Evolutionary conservation across 64 coral and sea anemone genomes (phyloP).

Genomic region (Stylophora pistillata): DNA sequence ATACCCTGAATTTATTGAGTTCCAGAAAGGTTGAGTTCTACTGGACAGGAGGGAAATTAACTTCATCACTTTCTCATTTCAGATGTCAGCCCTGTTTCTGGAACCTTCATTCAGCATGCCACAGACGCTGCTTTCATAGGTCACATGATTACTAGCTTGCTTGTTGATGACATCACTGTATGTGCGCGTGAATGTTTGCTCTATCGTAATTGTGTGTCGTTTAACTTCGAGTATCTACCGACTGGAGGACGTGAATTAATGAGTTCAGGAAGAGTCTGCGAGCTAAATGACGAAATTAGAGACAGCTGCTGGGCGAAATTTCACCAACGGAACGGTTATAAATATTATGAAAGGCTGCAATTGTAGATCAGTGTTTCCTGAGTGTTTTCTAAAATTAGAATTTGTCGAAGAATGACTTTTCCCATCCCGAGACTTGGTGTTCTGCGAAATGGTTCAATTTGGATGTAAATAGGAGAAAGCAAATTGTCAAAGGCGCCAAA

Average conservation of each 20-base stretch:
- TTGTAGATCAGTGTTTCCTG: not conserved
- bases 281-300: slow-evolving; percentile 34
- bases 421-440: too few relatives aligned
- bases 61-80: not conserved
- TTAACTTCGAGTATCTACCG: slow-evolving; percentile 58
- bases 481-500: too few relatives aligned
- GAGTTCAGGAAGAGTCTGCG: slow-evolving; percentile 36
- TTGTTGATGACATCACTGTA: slow-evolving; percentile 48
- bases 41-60: not conserved
- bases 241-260: not conserved
- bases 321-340: slow-evolving; percentile 8
- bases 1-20: too few relatives aligned
- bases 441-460: too few relatives aligned
- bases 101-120: not conserved
- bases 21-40: too few relatives aligned
- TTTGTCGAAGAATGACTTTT: too few relatives aligned
- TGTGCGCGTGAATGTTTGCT: slow-evolving; percentile 71
- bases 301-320: not conserved
- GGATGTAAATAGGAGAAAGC: too few relatives aligned
- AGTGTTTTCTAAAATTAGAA: too few relatives aligned
- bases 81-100: slow-evolving; percentile 20
- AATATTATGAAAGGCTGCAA: slow-evolving; percentile 51
- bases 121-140: slow-evolving; percentile 8
- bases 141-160: slow-evolving; percentile 28
- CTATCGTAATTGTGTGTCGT: slow-evolving; percentile 36